Percentiles rank a stretch among this genome's conserved stretches.
Conservation (phyloP, 2,888 invertebrate species). For the Pristionchus japonicus region DNA sequence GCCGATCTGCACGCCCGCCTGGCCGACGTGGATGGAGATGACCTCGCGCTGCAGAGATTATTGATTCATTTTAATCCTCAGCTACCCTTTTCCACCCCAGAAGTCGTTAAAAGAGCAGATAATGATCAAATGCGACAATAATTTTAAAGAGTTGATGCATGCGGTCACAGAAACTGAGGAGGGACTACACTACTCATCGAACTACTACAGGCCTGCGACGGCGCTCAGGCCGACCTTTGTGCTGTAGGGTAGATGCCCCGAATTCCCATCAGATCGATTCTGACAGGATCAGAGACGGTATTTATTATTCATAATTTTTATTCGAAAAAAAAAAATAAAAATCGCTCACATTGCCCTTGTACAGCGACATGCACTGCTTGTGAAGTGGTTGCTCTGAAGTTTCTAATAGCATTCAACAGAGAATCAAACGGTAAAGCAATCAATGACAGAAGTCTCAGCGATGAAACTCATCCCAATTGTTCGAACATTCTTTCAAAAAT, state of each 20-base stretch:
- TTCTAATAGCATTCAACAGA: not conserved
- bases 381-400: not conserved
- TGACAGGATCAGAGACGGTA: not conserved
- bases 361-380: not conserved
- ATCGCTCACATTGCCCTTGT: slow-evolving; percentile 3
- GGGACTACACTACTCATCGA: not conserved
- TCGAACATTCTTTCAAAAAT: not conserved
- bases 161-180: not conserved
- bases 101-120: no score
- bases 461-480: not conserved
- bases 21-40: slow-evolving; percentile 71
- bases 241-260: not conserved
- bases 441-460: no score
- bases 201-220: not conserved
- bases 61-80: not conserved
- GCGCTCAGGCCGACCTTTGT: not conserved
- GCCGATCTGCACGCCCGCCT: slow-evolving; percentile 75
- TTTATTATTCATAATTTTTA: not conserved
- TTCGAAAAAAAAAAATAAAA: not conserved
- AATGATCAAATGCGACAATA: no score
- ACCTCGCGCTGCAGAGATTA: slow-evolving; percentile 60
- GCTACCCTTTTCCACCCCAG: not conserved
- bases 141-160: no score
- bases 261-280: not conserved
- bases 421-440: no score